phyloP scores from a whole-genome alignment of 2,797 vertebrate species.

The Synanceia verrucosa region DNA sequence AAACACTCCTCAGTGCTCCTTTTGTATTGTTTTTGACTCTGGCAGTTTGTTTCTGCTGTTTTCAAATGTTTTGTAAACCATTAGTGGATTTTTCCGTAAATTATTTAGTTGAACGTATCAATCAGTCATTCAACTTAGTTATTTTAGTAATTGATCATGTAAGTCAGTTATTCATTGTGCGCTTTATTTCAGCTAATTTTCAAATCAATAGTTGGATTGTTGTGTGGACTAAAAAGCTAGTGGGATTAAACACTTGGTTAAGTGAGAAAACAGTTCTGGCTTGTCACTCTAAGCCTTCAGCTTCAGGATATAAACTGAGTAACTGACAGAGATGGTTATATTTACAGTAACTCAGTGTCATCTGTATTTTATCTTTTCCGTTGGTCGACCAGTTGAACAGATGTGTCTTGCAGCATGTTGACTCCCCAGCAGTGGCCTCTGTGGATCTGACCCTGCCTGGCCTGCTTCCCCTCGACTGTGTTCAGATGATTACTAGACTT shows the following conservation, averaged over 20 bases:
- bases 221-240: background rate
- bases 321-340: background rate
- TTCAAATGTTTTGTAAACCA: background rate
- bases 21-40: too few relatives aligned
- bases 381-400: background rate
- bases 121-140: background rate
- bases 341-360: background rate
- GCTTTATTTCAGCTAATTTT: background rate
- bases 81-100: background rate
- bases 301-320: background rate
- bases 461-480: constrained; percentile 19
- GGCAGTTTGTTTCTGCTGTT: background rate
- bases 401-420: background rate
- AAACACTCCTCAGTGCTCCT: too few relatives aligned
- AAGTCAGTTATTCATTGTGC: background rate
- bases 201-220: background rate
- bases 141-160: background rate
- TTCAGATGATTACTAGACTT: constrained; percentile 38
- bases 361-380: background rate
- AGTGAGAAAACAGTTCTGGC: background rate
- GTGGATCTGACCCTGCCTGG: constrained; percentile 8
- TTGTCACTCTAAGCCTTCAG: background rate
- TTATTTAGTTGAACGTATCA: background rate
- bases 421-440: constrained; percentile 3
- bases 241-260: background rate